A percentile compares a stretch with the other conserved stretches of the same genome.
Evolutionary conservation across 1,140 invertebrate species (phyloP).

Genomic region (Phymorhynchus buccinoides): DNA sequence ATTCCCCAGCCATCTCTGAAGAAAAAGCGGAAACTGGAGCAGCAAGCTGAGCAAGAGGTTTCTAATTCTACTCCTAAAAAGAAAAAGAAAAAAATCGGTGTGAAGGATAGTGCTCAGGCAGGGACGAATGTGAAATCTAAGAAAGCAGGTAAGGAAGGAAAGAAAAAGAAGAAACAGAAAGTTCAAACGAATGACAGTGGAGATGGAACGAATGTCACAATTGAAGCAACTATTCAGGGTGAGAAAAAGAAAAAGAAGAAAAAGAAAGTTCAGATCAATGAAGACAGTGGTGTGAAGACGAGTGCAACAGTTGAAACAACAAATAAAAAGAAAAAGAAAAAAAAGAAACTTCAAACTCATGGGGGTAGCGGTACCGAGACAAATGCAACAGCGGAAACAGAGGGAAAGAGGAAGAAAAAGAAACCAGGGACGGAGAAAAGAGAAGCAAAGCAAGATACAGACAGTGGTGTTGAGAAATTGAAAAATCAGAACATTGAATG

Average conservation of each 20-base stretch:
- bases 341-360: too few relatives aligned
- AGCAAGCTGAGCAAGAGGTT: neutral
- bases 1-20: neutral
- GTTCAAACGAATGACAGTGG: too few relatives aligned
- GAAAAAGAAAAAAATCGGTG: neutral
- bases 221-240: too few relatives aligned
- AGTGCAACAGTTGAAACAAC: neutral
- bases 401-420: conserved; percentile 38
- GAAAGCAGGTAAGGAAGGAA: too few relatives aligned
- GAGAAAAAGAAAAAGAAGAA: too few relatives aligned
- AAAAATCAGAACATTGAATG: neutral
- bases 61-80: neutral
- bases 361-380: too few relatives aligned
- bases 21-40: neutral
- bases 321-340: neutral
- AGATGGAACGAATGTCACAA: too few relatives aligned
- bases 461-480: conserved; percentile 59
- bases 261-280: too few relatives aligned
- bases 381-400: too few relatives aligned
- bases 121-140: neutral
- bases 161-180: too few relatives aligned
- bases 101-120: neutral
- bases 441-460: conserved; percentile 46
- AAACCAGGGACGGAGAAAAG: neutral
- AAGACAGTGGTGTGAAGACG: neutral